phyloP scores from a whole-genome alignment of 2,888 invertebrate genomes.

The Drosophila limbata region DNA sequence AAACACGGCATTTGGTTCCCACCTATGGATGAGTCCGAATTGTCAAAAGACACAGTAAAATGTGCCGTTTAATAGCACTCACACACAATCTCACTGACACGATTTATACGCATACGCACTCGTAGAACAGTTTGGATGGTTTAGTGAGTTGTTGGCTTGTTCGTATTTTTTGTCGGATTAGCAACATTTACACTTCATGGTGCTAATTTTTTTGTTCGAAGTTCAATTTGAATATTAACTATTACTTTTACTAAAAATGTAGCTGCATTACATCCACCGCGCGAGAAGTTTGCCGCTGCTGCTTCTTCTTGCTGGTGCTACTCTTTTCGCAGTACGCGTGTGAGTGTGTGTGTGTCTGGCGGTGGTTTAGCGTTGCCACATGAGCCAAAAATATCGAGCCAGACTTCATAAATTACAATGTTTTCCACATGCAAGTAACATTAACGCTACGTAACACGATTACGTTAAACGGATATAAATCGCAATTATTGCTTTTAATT shows the following conservation, averaged over 20 bases:
- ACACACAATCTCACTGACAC: conserved; percentile 14
- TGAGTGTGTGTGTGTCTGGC: conserved; percentile 44
- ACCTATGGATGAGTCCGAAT: conserved; percentile 28
- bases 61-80: conserved; percentile 62
- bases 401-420: conserved; percentile 35
- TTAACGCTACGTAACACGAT: conserved; percentile 10
- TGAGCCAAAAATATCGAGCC: conserved; percentile 44
- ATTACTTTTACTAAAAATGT: conserved; percentile 34
- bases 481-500: conserved; percentile 16
- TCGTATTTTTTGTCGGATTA: conserved; percentile 9
- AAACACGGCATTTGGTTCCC: conserved; percentile 39
- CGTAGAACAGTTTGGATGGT: conserved; percentile 47
- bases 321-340: conserved; percentile 68
- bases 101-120: conserved; percentile 37
- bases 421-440: conserved; percentile 28
- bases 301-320: conserved; percentile 56
- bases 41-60: conserved; percentile 49
- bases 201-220: not conserved
- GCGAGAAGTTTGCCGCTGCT: conserved; percentile 75
- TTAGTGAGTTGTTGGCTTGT: conserved; percentile 41
- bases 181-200: conserved; percentile 5
- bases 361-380: conserved; percentile 64
- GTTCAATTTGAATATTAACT: conserved; percentile 9
- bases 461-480: not conserved
- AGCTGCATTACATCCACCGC: conserved; percentile 59